Percentiles rank a stretch among this genome's conserved stretches.
Conservation (phyloP, 2,113 vertebrate species). For the Vulpes vulpes region DNA sequence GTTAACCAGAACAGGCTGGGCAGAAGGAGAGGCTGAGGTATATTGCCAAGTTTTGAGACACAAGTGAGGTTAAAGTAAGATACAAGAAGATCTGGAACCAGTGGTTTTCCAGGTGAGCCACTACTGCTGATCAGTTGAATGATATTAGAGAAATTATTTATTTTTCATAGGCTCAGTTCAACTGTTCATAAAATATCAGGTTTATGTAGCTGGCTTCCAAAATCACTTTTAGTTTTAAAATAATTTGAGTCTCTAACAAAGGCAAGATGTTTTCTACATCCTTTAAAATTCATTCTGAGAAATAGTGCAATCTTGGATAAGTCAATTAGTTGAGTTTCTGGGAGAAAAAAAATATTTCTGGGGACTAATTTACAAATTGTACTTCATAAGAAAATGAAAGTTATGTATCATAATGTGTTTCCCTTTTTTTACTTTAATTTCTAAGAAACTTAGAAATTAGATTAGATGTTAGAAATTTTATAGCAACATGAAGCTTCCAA, state of each 20-base stretch:
- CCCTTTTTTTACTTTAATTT: neutral
- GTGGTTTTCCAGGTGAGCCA: neutral
- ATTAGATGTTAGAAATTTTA: slow-evolving; percentile 6
- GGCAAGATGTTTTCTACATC: neutral
- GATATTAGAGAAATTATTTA: neutral
- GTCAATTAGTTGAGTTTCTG: neutral
- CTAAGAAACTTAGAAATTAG: slow-evolving; percentile 43
- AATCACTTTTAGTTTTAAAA: slow-evolving; percentile 11
- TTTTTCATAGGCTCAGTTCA: neutral
- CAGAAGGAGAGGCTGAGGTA: neutral
- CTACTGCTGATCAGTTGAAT: neutral
- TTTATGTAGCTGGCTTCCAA: neutral
- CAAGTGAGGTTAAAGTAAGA: neutral
- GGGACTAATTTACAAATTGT: slow-evolving; percentile 53
- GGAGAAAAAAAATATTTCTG: slow-evolving; percentile 2
- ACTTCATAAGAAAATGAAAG: slow-evolving; percentile 50
- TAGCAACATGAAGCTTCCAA: neutral
- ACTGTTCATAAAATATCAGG: neutral
- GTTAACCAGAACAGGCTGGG: neutral
- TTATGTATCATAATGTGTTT: neutral
- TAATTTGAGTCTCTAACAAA: neutral
- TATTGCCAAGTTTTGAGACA: neutral
- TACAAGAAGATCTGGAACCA: neutral
- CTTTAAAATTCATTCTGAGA: neutral
- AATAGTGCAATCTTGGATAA: neutral